Evolutionary conservation across 1,140 invertebrate species (phyloP).

Genomic region (Apis florea): DNA sequence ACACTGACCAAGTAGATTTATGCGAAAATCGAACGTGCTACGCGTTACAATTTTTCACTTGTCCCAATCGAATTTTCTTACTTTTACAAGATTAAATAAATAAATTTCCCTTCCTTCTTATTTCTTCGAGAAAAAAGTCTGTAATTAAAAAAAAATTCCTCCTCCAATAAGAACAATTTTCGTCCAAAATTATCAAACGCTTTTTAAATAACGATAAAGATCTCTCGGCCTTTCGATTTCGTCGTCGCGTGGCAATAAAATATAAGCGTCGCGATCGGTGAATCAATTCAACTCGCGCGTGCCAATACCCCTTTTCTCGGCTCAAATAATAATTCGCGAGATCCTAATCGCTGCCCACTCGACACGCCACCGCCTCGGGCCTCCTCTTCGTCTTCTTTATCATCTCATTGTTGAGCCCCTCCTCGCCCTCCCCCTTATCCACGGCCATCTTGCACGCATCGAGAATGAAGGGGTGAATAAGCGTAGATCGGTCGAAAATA

Average conservation of each 20-base stretch:
- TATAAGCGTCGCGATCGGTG: too few species aligned
- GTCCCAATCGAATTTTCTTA: slow-evolving; percentile 38
- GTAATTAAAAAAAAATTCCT: too few species aligned
- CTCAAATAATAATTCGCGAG: slow-evolving; percentile 51
- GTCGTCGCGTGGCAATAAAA: not conserved
- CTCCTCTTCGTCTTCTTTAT: slow-evolving; percentile 45
- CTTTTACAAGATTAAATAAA: too few species aligned
- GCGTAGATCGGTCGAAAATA: slow-evolving; percentile 30
- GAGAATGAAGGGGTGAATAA: not conserved
- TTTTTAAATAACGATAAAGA: too few species aligned
- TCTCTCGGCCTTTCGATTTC: not conserved
- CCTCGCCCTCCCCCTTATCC: too few species aligned
- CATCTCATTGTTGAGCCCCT: slow-evolving; percentile 44
- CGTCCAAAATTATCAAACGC: too few species aligned
- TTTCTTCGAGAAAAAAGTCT: too few species aligned
- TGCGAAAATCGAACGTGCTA: slow-evolving; percentile 59
- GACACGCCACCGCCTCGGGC: slow-evolving; percentile 7
- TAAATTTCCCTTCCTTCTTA: too few species aligned
- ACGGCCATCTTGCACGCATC: slow-evolving; percentile 12
- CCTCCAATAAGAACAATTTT: too few species aligned
- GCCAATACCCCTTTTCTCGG: slow-evolving; percentile 19
- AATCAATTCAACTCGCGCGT: not conserved
- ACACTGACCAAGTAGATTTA: slow-evolving; percentile 66
- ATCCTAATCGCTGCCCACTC: slow-evolving; percentile 48
- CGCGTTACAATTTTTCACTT: slow-evolving; percentile 65